Evolutionary conservation across 2,113 vertebrate genomes (phyloP).

Genomic region (Hippocampus zosterae): DNA sequence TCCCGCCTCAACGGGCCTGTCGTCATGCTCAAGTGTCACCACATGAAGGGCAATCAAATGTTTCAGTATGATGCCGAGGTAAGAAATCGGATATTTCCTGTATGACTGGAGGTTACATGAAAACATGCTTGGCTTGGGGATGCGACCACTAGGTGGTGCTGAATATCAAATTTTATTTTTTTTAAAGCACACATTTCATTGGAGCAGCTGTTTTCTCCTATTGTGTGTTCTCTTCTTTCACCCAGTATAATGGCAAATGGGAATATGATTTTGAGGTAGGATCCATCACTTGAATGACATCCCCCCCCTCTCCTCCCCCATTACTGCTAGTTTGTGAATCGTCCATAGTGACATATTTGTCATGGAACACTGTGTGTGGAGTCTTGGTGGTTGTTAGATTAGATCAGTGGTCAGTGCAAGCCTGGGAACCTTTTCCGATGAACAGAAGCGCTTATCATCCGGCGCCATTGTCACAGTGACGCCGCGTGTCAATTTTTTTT

Average conservation of each 20-base stretch:
- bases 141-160: conserved; percentile 67
- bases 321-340: conserved; percentile 23
- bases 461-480: not conserved
- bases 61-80: conserved; percentile 99
- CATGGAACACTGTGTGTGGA: conserved; percentile 16
- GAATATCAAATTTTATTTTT: conserved; percentile 19
- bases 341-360: conserved; percentile 16
- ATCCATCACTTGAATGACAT: conserved; percentile 10
- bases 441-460: not conserved
- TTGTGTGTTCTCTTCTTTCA: conserved; percentile 38
- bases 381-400: conserved; percentile 25
- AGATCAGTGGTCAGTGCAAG: conserved; percentile 1
- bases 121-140: not conserved
- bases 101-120: not conserved
- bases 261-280: conserved; percentile 89
- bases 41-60: conserved; percentile 98
- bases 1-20: conserved; percentile 93
- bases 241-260: conserved; percentile 91
- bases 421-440: not conserved
- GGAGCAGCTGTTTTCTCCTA: conserved; percentile 36
- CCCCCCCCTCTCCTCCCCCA: not conserved
- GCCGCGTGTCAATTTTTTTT: too few relatives aligned
- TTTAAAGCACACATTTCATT: conserved; percentile 13
- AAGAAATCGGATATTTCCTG: conserved; percentile 31
- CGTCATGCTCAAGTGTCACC: conserved; percentile 96